phyloP scores from a whole-genome alignment of 2,888 invertebrate species.

The Morinoia aosen region DNA sequence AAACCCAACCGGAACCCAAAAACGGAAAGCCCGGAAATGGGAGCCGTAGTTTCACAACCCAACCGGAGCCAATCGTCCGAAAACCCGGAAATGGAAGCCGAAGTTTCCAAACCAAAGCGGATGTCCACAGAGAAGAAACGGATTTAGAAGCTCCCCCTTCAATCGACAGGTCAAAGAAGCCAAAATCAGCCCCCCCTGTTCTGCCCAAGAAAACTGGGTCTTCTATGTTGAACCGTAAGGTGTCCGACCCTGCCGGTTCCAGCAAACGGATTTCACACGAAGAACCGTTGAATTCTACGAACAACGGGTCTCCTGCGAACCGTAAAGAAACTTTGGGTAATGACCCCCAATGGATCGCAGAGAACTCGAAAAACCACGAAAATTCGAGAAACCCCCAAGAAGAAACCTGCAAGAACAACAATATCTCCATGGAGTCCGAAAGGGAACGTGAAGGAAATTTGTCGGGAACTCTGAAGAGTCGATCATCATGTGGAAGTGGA shows the following conservation, averaged over 20 bases:
- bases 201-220: conserved; percentile 59
- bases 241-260: background rate
- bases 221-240: background rate
- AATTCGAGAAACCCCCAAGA: background rate
- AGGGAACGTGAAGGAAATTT: background rate
- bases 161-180: conserved; percentile 61
- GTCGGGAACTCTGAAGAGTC: conserved; percentile 3
- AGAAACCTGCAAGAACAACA: background rate
- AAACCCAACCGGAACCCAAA: background rate
- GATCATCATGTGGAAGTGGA: conserved; percentile 21
- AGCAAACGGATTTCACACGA: background rate
- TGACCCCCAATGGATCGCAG: background rate
- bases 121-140: background rate
- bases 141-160: conserved; percentile 57
- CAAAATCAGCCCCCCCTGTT: conserved; percentile 57
- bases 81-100: background rate
- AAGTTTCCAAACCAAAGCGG: background rate
- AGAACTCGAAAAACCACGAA: background rate
- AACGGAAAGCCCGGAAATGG: background rate
- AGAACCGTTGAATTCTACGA: background rate
- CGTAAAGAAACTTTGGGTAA: background rate
- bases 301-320: background rate
- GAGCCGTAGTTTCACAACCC: background rate
- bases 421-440: background rate
- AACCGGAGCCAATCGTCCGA: background rate